Evolutionary conservation across 2,797 vertebrate species (phyloP), one percentile per base, ranked within the genome.

Genomic region (Xiphophorus birchmanni): DNA sequence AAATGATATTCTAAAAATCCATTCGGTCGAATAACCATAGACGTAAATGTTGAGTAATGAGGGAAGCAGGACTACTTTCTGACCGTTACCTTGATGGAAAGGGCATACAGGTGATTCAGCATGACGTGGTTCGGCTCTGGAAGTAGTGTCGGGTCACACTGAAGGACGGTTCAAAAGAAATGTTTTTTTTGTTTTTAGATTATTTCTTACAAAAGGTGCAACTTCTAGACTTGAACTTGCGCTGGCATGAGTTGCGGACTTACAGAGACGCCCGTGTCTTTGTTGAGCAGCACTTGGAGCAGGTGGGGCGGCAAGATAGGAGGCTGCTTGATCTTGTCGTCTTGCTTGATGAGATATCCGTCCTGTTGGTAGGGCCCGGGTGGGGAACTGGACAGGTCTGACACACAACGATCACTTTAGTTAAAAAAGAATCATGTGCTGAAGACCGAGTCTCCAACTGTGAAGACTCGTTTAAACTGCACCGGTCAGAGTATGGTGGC

Each of bases 71-170:
- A 23, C 37, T 26, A 13, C 21, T 12, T 42, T 42, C 60, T 37
- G 60, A 18, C 60, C 18, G 26, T 75, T 75, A 99, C 98, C 98
- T 99, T 99, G 91, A 99, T 99, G 74, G 98, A 99, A 45, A 99
- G 97, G 0, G 99, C 99, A 0, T 99, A 99, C 40, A 99, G 97
- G 91, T 99, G 99, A 86, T 97, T 99, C 82, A 99, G 71, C 98
- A 99, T 99, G 89, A 99, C 99, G 0, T 99, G 99, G 89, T 99
- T 99, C 50, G 98, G 98, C 87, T 99, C 98, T 0, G 99, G 99
- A 44, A 99, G 97, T 35, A 99, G 92, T 7, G 99, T 97, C 0
- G 99, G 99, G 80, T 99, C 99, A 11, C 98, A 99, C 99, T 99
- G 93, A 50, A 8, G 35, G 56, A 56, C 76, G 48, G 78, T 44